Evolutionary conservation across 2,888 invertebrate species (phyloP), one percentile per base, ranked within the genome.

Genomic region (Aphodius sticticus): DNA sequence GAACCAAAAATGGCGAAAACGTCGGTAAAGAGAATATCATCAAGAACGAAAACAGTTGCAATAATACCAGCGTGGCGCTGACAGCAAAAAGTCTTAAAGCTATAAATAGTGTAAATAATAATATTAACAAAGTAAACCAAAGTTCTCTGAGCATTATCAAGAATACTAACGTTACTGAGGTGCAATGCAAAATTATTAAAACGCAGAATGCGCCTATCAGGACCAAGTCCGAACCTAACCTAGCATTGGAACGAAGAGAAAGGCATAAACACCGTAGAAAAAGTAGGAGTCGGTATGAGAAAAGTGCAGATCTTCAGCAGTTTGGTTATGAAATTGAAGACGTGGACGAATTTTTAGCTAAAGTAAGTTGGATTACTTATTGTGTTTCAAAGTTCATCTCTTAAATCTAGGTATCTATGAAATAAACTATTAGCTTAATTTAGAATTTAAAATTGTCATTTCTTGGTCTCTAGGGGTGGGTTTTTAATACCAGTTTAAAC

Each of bases 281-380:
- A 82, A 87, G 89, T 70, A 83, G 84, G 70, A 83, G 82, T 69
- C 84, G 83, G 72, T 80, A 78, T 16, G 89, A 90, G 89, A 83
- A 82, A 6, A 82, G 82, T 16, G 75, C 53, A 6, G 83, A 84
- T n/a, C 81, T 84, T 14, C 86, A 86, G 77, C 87, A 88, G 79
- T 95, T 96, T 85, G 96, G 96, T 76, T 96, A 96, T 85, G 95
- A 96, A 84, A 96, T 96, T 76, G 92, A 93, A 81, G 95, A 96
- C 88, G 92, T 96, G 81, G 95, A 96, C 87, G 93, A 93, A 81
- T 96, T 96, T 87, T 90, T 96, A 77, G 93, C 94, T 6, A 94
- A 95, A 92, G 94, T 94, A 86, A 88, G 77, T 70, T 76, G 7
- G 14, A 78, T 71, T 16, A 16, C n/a, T n/a, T n/a, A 38, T 38